These are phyloP conservation scores for Acipenser ruthenus DNA, from an alignment of 2,797 vertebrate genomes.

Conservation along the genomic window DNA sequence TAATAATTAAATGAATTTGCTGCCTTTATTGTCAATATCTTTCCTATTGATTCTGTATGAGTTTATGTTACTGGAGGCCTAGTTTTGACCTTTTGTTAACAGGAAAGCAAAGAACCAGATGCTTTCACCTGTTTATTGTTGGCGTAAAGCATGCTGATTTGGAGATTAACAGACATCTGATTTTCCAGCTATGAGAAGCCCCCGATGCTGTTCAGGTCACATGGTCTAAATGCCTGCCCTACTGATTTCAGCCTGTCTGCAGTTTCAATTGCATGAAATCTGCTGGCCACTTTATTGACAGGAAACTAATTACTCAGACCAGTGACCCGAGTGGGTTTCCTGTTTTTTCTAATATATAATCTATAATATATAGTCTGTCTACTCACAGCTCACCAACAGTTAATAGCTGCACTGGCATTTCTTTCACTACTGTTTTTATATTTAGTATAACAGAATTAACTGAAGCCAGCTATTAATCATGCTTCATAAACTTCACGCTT, in stretches of 20 bases:
- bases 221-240: constrained; percentile 4
- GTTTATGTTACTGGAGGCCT: no score
- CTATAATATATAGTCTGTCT: not conserved
- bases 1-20: not conserved
- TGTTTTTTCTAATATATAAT: not conserved
- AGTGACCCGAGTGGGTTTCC: constrained; percentile 4
- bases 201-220: not conserved
- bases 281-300: not conserved
- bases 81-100: no score
- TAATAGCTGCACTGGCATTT: not conserved
- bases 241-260: constrained; percentile 12
- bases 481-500: not conserved
- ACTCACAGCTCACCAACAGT: not conserved
- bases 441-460: not conserved
- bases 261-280: not conserved
- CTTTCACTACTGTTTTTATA: no score
- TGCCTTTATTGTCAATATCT: not conserved
- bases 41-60: not conserved
- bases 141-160: not conserved
- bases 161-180: no score
- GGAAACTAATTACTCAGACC: not conserved
- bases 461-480: not conserved
- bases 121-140: no score
- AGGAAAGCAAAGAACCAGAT: no score
- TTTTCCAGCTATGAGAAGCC: no score